Conservation (phyloP, 2,113 vertebrate genomes). For the Pongo pygmaeus region DNA sequence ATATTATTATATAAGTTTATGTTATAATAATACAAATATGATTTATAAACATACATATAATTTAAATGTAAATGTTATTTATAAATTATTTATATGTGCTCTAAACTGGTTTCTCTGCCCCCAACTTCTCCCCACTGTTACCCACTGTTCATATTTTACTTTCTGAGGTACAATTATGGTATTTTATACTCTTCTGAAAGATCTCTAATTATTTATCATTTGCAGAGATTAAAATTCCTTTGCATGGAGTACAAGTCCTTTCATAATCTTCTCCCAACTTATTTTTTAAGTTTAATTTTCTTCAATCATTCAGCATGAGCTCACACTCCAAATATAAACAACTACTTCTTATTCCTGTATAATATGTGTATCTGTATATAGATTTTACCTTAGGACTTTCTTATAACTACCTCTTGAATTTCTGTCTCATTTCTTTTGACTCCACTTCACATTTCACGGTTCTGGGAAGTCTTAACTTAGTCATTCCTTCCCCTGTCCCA, state of each 20-base stretch:
- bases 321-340: neutral
- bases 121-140: neutral
- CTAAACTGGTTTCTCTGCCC: neutral
- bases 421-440: neutral
- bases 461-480: neutral
- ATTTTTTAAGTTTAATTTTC: neutral
- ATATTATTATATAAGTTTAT: neutral
- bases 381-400: neutral
- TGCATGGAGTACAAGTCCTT: neutral
- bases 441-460: neutral
- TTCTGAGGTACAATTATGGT: neutral
- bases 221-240: constrained; percentile 31
- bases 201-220: constrained; percentile 31
- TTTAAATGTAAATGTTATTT: neutral
- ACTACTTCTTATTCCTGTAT: neutral
- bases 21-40: neutral
- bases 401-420: neutral
- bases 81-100: neutral
- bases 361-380: neutral
- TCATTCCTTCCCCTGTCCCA: neutral
- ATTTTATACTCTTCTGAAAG: neutral
- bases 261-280: neutral
- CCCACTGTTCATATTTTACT: neutral
- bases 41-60: neutral
- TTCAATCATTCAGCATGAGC: neutral